These are phyloP conservation scores for Ichneumon xanthorius DNA, from an alignment of 2,888 invertebrate species.

Conservation along the genomic window DNA sequence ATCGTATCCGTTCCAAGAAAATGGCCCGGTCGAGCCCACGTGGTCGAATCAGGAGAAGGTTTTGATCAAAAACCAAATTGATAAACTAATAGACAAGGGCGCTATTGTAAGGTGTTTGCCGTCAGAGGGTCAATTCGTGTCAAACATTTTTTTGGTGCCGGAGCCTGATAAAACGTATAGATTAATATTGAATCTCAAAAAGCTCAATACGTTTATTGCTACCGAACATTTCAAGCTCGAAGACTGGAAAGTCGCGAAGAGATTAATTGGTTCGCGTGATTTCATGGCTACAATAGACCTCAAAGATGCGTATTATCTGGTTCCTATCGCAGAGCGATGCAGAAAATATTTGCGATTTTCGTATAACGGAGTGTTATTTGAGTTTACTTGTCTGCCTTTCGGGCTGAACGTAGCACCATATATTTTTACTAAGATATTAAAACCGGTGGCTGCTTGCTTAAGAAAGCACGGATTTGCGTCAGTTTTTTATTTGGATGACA, in stretches of 20 bases:
- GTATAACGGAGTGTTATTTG: conserved; percentile 7
- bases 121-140: background rate
- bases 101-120: background rate
- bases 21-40: background rate
- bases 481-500: conserved; percentile 1
- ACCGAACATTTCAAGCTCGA: background rate
- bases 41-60: conserved; percentile 1
- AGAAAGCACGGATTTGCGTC: background rate
- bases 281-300: conserved; percentile 3
- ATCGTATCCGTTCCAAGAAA: background rate
- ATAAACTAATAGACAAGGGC: background rate
- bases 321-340: background rate
- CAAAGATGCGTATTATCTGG: conserved; percentile 14
- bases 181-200: background rate
- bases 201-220: background rate
- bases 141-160: conserved; percentile 3
- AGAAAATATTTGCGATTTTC: conserved; percentile 27
- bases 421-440: conserved; percentile 10
- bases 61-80: background rate
- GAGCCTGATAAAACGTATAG: conserved; percentile 6
- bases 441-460: background rate
- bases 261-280: background rate
- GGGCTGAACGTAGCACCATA: background rate
- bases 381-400: conserved; percentile 10
- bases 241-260: conserved; percentile 3